Evolutionary conservation across 2,888 invertebrate species (phyloP).

Genomic region (Agonopterix heracliana): DNA sequence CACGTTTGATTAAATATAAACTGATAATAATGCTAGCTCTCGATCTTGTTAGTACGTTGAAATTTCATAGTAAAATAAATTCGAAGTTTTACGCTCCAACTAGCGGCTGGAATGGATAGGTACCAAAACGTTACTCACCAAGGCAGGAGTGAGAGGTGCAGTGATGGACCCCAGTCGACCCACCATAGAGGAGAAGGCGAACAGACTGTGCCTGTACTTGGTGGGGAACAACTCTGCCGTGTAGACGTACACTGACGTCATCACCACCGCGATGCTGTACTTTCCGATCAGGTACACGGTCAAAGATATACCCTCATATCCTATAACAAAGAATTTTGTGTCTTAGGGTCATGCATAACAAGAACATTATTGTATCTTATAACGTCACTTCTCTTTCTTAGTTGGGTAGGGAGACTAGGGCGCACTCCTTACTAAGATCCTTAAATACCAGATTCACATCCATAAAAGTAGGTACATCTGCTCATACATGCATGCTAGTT

Average conservation of each 20-base stretch:
- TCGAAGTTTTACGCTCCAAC: no score
- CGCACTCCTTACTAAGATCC: no score
- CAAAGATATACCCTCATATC: conserved; percentile 53
- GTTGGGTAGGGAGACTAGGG: no score
- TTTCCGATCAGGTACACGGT: conserved; percentile 78
- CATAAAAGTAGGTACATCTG: not conserved
- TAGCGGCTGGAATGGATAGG: no score
- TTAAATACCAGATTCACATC: no score
- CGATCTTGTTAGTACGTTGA: no score
- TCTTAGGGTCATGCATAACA: conserved; percentile 8
- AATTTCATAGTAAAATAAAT: no score
- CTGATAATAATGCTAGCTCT: no score
- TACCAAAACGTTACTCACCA: conserved; percentile 55
- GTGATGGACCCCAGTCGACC: conserved; percentile 81
- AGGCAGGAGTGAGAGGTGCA: conserved; percentile 79
- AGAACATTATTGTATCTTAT: not conserved
- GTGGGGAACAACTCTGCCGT: conserved; percentile 84
- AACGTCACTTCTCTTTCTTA: no score
- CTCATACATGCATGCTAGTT: not conserved
- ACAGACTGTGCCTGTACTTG: conserved; percentile 78
- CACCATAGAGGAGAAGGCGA: conserved; percentile 81
- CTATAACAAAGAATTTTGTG: conserved; percentile 4
- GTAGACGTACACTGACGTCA: conserved; percentile 80
- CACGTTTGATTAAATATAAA: no score
- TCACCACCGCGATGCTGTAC: conserved; percentile 79